A percentile compares a stretch with the other conserved stretches of the same genome.
phyloP scores from a whole-genome alignment of 2,797 vertebrate genomes.

The Anniella stebbinsi region DNA sequence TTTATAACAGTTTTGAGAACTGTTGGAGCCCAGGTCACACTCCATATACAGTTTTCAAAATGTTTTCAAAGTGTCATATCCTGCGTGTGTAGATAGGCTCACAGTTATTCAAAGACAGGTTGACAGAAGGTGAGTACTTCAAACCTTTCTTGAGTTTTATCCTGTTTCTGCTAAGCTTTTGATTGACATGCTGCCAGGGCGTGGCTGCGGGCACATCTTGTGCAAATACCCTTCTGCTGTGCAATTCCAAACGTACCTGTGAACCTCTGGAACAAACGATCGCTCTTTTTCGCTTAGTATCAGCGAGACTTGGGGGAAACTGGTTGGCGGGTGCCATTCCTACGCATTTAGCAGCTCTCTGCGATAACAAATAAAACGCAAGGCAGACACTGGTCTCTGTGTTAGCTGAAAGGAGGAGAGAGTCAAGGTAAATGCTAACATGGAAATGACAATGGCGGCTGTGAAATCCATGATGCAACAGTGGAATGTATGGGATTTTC shows the following conservation, averaged over 20 bases:
- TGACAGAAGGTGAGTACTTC: not conserved
- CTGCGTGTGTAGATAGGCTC: no score
- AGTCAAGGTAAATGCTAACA: conserved; percentile 47
- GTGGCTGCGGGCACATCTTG: fast-evolving
- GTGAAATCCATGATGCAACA: no score
- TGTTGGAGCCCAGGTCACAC: no score
- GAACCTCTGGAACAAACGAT: fast-evolving
- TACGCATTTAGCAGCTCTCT: conserved; percentile 35
- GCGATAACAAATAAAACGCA: conserved; percentile 36
- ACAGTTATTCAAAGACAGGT: not conserved
- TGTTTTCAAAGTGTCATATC: no score
- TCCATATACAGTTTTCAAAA: no score
- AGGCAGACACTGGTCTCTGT: not conserved
- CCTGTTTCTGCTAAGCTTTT: not conserved
- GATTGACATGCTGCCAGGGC: not conserved
- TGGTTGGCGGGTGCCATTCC: fast-evolving
- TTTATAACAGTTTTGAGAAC: no score
- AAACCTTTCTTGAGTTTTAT: not conserved
- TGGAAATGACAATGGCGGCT: no score
- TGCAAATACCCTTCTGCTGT: fast-evolving
- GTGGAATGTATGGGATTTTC: no score
- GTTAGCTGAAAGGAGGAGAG: conserved; percentile 21
- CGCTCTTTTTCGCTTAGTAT: fast-evolving
- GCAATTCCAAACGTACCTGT: not conserved
- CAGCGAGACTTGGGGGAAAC: not conserved